Conservation (phyloP, 2,888 invertebrate species). For the Amblyjoppa fuscipennis region DNA sequence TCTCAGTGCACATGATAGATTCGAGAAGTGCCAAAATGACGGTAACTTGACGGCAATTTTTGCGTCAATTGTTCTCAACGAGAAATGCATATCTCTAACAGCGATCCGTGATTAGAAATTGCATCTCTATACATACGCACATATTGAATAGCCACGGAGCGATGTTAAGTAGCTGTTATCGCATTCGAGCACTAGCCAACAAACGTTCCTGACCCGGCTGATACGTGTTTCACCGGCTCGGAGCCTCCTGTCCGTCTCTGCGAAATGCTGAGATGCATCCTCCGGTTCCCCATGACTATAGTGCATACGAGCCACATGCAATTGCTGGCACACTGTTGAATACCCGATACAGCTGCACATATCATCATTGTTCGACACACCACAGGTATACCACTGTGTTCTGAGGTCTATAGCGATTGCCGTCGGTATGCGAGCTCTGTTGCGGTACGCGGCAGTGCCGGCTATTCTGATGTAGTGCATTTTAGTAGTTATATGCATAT, state of each 20-base stretch:
- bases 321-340: constrained; percentile 21
- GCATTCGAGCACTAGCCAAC: constrained; percentile 72
- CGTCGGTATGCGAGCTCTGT: constrained; percentile 36
- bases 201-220: constrained; percentile 70
- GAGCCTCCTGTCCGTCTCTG: constrained; percentile 24
- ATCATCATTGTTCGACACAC: constrained; percentile 24
- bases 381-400: constrained; percentile 32
- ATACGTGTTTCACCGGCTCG: background rate
- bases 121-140: background rate
- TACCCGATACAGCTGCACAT: constrained; percentile 26
- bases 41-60: no score
- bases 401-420: constrained; percentile 40
- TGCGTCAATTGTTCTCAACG: background rate
- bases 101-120: background rate
- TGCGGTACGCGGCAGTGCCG: constrained; percentile 41
- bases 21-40: background rate
- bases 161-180: constrained; percentile 74
- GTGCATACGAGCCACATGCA: constrained; percentile 10
- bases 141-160: background rate
- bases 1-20: no score
- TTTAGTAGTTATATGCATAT: constrained; percentile 31
- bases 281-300: constrained; percentile 40
- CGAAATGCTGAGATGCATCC: constrained; percentile 60
- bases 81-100: background rate
- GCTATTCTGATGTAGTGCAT: constrained; percentile 59